A percentile compares a stretch with the other conserved stretches of the same genome.
Evolutionary conservation across 2,888 invertebrate species (phyloP).

Genomic region (Eupithecia pulchellata): DNA sequence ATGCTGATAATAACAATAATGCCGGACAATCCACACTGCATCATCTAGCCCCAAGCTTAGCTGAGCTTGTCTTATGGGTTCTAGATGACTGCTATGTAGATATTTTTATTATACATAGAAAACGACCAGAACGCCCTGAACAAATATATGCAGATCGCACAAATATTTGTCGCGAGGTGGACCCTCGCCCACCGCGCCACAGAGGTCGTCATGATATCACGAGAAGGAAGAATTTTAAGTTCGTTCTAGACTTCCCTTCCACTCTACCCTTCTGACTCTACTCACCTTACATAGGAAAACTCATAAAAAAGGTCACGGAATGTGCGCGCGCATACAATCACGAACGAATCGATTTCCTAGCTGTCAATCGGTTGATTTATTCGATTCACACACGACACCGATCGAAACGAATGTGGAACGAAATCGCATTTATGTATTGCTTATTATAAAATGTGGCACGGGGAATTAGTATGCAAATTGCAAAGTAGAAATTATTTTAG

Average conservation of each 20-base stretch:
- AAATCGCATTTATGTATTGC: conserved; percentile 45
- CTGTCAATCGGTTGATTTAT: conserved; percentile 77
- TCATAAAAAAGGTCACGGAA: conserved; percentile 38
- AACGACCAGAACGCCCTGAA: too few species aligned
- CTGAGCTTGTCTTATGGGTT: too few species aligned
- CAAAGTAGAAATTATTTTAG: conserved; percentile 11
- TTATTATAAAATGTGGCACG: conserved; percentile 47
- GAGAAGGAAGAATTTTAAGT: not conserved
- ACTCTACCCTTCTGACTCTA: conserved; percentile 5
- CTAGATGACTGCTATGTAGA: too few species aligned
- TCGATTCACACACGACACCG: conserved; percentile 66
- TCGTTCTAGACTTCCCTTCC: not conserved
- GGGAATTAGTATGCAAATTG: conserved; percentile 28
- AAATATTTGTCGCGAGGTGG: too few species aligned
- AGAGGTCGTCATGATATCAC: not conserved
- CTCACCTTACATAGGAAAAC: conserved; percentile 34
- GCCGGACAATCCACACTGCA: too few species aligned
- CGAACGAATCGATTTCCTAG: conserved; percentile 74
- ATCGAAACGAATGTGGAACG: conserved; percentile 56
- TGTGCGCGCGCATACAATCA: conserved; percentile 41
- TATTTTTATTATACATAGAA: too few species aligned
- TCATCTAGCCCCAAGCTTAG: too few species aligned
- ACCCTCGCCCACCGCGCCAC: too few species aligned
- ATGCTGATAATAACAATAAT: not conserved
- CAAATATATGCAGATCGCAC: too few species aligned